phyloP scores from a whole-genome alignment of 2,797 vertebrate genomes.

The Distichodus sexfasciatus region DNA sequence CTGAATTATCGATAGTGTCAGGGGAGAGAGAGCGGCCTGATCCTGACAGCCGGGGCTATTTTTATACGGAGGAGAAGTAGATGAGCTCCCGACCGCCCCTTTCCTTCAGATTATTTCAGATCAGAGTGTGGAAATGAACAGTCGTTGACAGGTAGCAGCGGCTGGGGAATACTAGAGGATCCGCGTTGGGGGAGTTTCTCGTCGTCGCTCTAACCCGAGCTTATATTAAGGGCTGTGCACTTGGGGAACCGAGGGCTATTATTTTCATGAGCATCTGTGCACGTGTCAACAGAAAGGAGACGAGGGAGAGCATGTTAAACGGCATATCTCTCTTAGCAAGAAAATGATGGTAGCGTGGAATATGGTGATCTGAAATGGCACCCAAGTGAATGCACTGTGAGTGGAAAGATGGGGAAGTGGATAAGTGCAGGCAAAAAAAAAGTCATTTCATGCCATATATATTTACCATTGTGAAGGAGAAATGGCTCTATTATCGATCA shows the following conservation, averaged over 20 bases:
- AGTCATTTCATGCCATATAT: too few species aligned
- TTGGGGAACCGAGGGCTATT: constrained; percentile 30
- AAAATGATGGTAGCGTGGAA: constrained; percentile 4
- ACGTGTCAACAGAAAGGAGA: constrained; percentile 22
- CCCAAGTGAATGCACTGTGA: constrained; percentile 4
- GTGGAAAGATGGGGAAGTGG: not conserved
- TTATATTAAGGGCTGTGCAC: not conserved
- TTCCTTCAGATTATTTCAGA: constrained; percentile 45
- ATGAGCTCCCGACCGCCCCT: constrained; percentile 37
- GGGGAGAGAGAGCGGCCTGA: constrained; percentile 35
- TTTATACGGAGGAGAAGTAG: constrained; percentile 58
- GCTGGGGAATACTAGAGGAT: constrained; percentile 30
- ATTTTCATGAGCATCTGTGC: constrained; percentile 25
- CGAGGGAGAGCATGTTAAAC: not conserved
- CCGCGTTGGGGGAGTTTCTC: constrained; percentile 7
- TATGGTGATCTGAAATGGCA: constrained; percentile 4
- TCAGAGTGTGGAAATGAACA: constrained; percentile 42
- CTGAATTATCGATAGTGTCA: constrained; percentile 50
- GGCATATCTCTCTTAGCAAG: constrained; percentile 9
- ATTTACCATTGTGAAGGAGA: too few species aligned
- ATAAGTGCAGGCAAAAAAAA: constrained; percentile 18
- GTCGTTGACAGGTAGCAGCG: constrained; percentile 41
- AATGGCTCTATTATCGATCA: too few species aligned
- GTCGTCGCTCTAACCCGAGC: constrained; percentile 25
- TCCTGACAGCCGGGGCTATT: constrained; percentile 68